These are phyloP conservation scores for Micrasema minimum DNA, from an alignment of 1,140 invertebrate genomes.

Conservation along the genomic window DNA sequence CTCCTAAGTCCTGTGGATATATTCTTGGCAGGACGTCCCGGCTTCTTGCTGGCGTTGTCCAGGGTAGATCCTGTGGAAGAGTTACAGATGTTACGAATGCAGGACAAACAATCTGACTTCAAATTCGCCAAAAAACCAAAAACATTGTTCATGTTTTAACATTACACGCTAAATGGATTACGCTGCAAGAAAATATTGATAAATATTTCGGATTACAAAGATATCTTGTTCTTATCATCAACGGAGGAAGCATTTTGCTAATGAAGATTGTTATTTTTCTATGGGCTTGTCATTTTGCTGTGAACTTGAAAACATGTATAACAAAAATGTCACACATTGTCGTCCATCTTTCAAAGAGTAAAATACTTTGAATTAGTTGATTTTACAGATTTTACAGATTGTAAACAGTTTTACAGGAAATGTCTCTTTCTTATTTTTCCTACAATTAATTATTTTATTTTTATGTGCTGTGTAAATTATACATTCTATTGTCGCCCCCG, in stretches of 20 bases:
- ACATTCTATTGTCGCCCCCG: no score
- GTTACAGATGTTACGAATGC: slow-evolving; percentile 14
- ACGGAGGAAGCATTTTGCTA: slow-evolving; percentile 2
- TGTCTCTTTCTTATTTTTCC: no score
- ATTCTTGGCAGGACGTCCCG: slow-evolving; percentile 38
- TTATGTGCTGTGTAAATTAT: no score
- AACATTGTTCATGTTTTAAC: slow-evolving; percentile 18
- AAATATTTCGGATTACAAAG: slow-evolving; percentile 14
- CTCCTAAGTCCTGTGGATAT: slow-evolving; percentile 38
- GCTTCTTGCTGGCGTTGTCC: slow-evolving; percentile 39
- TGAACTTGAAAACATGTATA: background rate
- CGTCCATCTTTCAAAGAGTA: background rate
- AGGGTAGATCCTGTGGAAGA: slow-evolving; percentile 7
- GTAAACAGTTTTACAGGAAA: no score
- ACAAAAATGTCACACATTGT: background rate
- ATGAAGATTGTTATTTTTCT: slow-evolving; percentile 11
- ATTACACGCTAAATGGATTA: background rate
- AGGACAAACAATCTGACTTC: background rate
- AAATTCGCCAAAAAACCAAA: slow-evolving; percentile 12
- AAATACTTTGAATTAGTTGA: background rate
- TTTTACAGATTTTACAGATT: background rate
- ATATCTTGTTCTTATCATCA: slow-evolving; percentile 26
- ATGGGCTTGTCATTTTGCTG: no score
- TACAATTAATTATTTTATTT: no score
- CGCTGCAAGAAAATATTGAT: background rate